Evolutionary conservation across 1,140 invertebrate species (phyloP).

Genomic region (Charaxes varanes): DNA sequence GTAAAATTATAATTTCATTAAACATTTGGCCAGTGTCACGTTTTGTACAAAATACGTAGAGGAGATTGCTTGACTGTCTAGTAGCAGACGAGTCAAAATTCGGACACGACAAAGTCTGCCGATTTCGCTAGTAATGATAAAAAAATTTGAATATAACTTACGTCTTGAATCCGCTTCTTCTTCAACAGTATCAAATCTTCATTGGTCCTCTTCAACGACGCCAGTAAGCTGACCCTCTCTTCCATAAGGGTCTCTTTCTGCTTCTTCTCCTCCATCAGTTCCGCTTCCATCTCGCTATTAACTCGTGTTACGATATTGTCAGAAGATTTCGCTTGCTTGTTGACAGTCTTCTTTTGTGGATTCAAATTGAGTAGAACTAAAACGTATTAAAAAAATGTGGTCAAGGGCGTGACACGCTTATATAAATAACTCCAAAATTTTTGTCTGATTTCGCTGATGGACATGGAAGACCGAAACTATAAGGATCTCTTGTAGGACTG

Average conservation of each 20-base stretch:
- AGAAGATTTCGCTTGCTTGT: constrained; percentile 60
- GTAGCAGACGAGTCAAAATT: no score
- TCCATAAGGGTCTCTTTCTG: constrained; percentile 76
- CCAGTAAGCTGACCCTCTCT: constrained; percentile 77
- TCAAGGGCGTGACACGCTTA: no score
- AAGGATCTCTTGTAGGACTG: no score
- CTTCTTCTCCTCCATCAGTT: constrained; percentile 59
- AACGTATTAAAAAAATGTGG: constrained; percentile 24
- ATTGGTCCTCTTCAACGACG: constrained; percentile 77
- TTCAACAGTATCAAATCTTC: constrained; percentile 82
- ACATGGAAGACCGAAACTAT: no score
- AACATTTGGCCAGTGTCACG: no score
- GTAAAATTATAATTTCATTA: no score
- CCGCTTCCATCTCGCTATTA: constrained; percentile 63
- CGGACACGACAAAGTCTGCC: no score
- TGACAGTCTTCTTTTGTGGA: constrained; percentile 62
- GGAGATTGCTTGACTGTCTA: no score
- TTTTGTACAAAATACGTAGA: no score
- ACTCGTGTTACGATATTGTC: constrained; percentile 70
- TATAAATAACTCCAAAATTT: no score
- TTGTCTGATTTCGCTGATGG: no score
- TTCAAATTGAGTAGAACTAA: constrained; percentile 67
- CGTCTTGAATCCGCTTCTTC: constrained; percentile 83
- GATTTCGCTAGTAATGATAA: no score
- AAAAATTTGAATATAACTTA: constrained; percentile 60